Evolutionary conservation across 1,140 invertebrate species (phyloP), one percentile per base, ranked within the genome.

Genomic region (Pseudomyrmex gracilis): DNA sequence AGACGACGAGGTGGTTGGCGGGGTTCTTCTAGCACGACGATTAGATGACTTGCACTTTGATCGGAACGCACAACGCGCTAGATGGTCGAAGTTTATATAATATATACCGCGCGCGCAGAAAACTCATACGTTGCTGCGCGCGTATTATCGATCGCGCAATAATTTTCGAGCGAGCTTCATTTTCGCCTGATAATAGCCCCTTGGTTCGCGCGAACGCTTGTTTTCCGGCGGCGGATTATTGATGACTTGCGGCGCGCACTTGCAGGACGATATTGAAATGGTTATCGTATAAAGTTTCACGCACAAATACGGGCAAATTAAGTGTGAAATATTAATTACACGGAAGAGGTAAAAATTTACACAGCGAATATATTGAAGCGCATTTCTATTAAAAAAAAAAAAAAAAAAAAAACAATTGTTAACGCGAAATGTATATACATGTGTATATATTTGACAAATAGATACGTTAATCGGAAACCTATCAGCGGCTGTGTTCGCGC

Each of bases 41-140:
- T 80, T 47, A 70, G 43, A n/a, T 47, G 64, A 80, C 76, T 70
- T 71, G 66, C 66, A 58, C 15, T 70, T 57, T 70, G 64, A 78
- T 45, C 4, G 24, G 17, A 5, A 34, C 34, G 58, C 45, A 34
- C 22, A 17, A 76, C n/a, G 15, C 34, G n/a, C 51, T 9, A n/a
- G 60, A 34, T 24, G 57, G 58, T 10, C 61, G n/a, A 34, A 34
- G 34, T 34, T n/a, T n/a, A n/a, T n/a, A 15, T 61, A 61, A 61
- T 3, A 20, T 12, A 13, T n/a, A n/a, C n/a, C 53, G 43, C 45
- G n/a, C 53, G 34, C 12, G 34, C 53, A 20, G 57, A 49, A 61
- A 61, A 7, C 10, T 70, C 4, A 15, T 3, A 58, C 8, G 17
- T 13, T 34, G 34, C 34, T 5, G 34, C 7, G 15, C 3, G 10